Evolutionary conservation across 2,797 vertebrate genomes (phyloP), one percentile per base, ranked within the genome.

Genomic region (Pogonophryne albipinna): DNA sequence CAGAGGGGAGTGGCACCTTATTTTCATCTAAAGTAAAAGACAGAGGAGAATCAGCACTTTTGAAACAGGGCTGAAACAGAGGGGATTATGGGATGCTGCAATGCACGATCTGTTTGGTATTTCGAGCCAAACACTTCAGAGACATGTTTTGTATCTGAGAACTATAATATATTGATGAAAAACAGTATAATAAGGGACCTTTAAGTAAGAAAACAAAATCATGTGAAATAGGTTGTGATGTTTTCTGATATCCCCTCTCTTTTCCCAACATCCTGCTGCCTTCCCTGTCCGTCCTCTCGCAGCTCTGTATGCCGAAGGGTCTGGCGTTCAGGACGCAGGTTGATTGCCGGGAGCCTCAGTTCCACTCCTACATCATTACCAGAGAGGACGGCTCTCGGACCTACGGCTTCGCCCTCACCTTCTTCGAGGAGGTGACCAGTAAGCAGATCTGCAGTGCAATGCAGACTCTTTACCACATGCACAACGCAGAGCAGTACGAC

Each of bases 391-490:
- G 98, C 90, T 99, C 98, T 17, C 95, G 98, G 83, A 99, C 98
- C 79, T 99, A 99, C 59, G 98, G 98, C 75, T 99, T 99, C 76
- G 95, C 98, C 50, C 97, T 99, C 90, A 99, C 98, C 0, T 99
- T 99, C 95, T 99, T 97, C 19, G 98, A 99, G 92, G 98, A 99
- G 86, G 98, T 99, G 94, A 98, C 97, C 86, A 99, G 98, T 91
- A 98, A 97, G 89, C 98, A 99, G 96, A 99, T 99, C 94, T 99
- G 98, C 95, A 98, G 97, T 50, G 98, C 98, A 65, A 99, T 99
- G 98, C 98, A 99, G 95, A 99, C 98, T 0, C 95, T 99, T 60
- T 99, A 99, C 89, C 98, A 99, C 87, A 99, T 99, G 98, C 98
- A 99, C 96, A 99, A 99, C 8, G 98, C 98, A 9, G 98, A 99